Base-by-base conservation (phyloP, 2,113 vertebrate genomes). In the Spea bombifrons region DNA sequence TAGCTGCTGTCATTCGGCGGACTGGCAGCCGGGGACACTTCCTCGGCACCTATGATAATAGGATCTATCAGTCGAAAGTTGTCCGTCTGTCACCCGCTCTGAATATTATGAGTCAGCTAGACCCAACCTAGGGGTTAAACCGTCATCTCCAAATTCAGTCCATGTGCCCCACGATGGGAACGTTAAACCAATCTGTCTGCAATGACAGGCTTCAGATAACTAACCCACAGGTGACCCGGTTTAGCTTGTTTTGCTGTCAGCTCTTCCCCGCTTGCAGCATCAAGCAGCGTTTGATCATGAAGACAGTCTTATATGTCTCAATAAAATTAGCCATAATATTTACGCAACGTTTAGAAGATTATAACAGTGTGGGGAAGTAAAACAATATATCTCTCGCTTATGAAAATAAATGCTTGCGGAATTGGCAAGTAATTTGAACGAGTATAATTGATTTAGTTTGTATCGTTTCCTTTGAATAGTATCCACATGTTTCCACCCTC, bases 41-140 rank as follows among this genome's bases (percentile, higher is more conserved):
- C 16, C 55, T 48, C 63, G 72, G 63, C 72, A 69, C 66, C 63
- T 47, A 12, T 45, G 53, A 57, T 52, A 76, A 76, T 48, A 57
- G n/a, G 16, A 68, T 68, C 46, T 7, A 68, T 47, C 55, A 43
- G 66, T 43, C 9, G 12, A 46, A 70, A 48, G 53, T 63, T 70
- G 75, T 69, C 16, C 59, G 2, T 9, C 67, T 43, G 45, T 69
- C 67, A 77, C 43, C 44, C 15, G 13, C 59, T 3, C 55, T 50
- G 55, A 61, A 63, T 77, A 63, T 47, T 70, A 12, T 63, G 48
- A 76, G 66, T 46, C 73, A 50, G 73, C 59, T 59, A 43, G 57
- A 71, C 46, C 43, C 75, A 77, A 66, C 75, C 75, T 30, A 64
- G 45, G 75, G 45, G 45, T 45, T 53, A 46, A 7, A 53, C 15